phyloP scores from a whole-genome alignment of 1,140 invertebrate species.

The Cotesia vestalis region DNA sequence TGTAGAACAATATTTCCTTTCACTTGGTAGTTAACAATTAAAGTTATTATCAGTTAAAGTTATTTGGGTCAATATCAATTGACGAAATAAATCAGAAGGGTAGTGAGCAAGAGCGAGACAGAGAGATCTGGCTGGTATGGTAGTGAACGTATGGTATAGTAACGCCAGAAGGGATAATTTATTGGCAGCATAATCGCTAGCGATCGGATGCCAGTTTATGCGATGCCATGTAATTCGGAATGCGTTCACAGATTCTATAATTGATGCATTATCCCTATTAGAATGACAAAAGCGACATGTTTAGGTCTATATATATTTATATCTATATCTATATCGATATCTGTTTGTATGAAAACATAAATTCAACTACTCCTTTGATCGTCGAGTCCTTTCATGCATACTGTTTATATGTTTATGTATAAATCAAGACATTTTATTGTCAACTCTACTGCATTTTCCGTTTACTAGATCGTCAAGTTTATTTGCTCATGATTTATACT shows the following conservation, averaged over 20 bases:
- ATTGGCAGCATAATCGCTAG: conserved; percentile 57
- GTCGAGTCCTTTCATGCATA: too few species aligned
- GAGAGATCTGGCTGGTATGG: conserved; percentile 1
- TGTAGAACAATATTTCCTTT: too few species aligned
- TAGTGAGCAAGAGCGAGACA: background rate
- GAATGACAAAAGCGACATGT: conserved; percentile 55
- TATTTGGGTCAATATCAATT: too few species aligned
- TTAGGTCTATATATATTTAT: conserved; percentile 27
- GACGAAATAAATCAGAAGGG: too few species aligned
- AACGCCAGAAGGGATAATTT: conserved; percentile 50
- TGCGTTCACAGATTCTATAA: conserved; percentile 56
- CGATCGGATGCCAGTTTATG: conserved; percentile 53
- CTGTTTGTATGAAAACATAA: background rate
- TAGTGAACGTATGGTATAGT: conserved; percentile 21
- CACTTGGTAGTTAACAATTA: background rate
- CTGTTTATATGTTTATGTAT: conserved; percentile 1
- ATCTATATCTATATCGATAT: background rate
- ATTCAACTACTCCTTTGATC: background rate
- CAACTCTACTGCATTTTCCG: background rate
- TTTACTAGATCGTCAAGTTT: too few species aligned
- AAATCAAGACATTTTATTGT: background rate
- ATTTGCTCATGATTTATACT: too few species aligned
- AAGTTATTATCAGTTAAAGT: too few species aligned
- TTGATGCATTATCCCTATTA: conserved; percentile 59
- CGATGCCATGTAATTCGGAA: conserved; percentile 48